Base-by-base conservation (phyloP, 2,888 invertebrate genomes). In the Arrhopalites spinosus region DNA sequence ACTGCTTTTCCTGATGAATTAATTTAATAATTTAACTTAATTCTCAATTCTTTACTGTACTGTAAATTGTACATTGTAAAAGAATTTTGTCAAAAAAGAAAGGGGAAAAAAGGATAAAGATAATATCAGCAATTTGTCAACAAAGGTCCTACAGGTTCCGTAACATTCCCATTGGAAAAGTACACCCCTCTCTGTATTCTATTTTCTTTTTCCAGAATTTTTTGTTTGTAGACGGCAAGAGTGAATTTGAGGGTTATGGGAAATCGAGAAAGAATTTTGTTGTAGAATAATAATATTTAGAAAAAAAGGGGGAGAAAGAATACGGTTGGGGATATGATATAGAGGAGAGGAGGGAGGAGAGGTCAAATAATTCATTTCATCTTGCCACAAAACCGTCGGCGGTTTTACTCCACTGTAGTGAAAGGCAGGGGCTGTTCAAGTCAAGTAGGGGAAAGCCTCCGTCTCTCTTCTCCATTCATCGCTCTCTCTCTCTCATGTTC, bases 51-150 rank as follows among this genome's bases (percentile, higher is more conserved):
- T n/a, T n/a, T n/a, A n/a, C n/a, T n/a, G n/a, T n/a, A n/a, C n/a
- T n/a, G n/a, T n/a, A n/a, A n/a, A n/a, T n/a, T n/a, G n/a, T n/a
- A n/a, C n/a, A n/a, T n/a, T n/a, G n/a, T n/a, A n/a, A n/a, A n/a
- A n/a, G n/a, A n/a, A n/a, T n/a, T n/a, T n/a, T n/a, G n/a, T n/a
- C n/a, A n/a, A n/a, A 36, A 36, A 36, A 67, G 20, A 23, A 45
- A 43, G 23, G 45, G 17, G 47, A 25, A 68, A 47, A 68, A 45
- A 17, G 27, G 23, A 47, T n/a, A 68, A 20, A 68, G 1, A 68
- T 13, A 25, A 68, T 47, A 68, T 68, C 47, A 45, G 50, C 67
- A 68, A 68, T 68, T 68, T 68, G 67, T 68, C 66, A 66, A 66
- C 36, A 43, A 30, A 66, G 66, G 66, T 43, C n/a, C 43, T 68